Evolutionary conservation across 2,113 vertebrate genomes (phyloP), one percentile per base, ranked within the genome.

Genomic region (Pimephales promelas): DNA sequence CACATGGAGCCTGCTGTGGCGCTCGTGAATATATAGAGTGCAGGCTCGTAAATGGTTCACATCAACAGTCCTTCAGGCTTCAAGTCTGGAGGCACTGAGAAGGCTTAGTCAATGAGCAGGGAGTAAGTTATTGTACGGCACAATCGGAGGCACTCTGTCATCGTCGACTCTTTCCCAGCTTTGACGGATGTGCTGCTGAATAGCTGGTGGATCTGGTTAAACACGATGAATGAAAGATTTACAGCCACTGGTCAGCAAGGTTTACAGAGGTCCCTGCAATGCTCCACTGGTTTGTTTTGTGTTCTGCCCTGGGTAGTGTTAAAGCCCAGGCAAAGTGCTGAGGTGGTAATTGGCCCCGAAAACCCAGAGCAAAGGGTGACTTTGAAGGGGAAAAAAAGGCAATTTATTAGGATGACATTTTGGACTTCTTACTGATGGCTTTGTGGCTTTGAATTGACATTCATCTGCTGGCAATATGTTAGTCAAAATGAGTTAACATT

Each of bases 201-300:
- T 90, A 85, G 86, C 81, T 94, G 93, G 92, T 93, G 92, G 93
- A 93, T 95, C 95, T 91, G 92, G 90, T 93, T 93, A 94, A 94
- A 90, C 90, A 92, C 90, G 87, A 90, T 84, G 90, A 93, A 88
- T 90, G 90, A 91, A 88, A 92, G 90, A 93, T 91, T 88, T 94
- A 90, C 89, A 88, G 86, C 89, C 89, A 90, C 77, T 83, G 86
- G 87, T 81, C 85, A 89, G 82, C 87, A 88, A 90, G 81, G 82
- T 84, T 90, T 89, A 88, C 90, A 87, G 90, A 89, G 92, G 86
- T 88, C 79, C 66, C 66, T 43, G 72, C 47, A 72, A 88, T 75
- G 85, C 79, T 86, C 77, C 86, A 84, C 81, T 83, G 73, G 74
- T 82, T 84, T 88, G 82, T 84, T 85, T 88, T 87, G 85, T 87